phyloP scores from a whole-genome alignment of 2,113 vertebrate genomes.

The Tinamus guttatus region DNA sequence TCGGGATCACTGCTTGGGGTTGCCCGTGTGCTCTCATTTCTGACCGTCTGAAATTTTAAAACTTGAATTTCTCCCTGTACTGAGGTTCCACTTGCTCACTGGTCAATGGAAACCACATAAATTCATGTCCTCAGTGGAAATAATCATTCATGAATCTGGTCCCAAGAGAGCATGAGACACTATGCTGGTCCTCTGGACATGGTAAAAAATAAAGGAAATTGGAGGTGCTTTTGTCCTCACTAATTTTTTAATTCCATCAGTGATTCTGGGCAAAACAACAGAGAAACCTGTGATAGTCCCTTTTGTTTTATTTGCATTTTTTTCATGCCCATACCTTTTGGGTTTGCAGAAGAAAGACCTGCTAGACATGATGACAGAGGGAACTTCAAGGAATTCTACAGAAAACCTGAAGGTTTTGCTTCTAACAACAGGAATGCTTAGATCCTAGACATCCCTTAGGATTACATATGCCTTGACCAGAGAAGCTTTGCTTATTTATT shows the following conservation, averaged over 20 bases:
- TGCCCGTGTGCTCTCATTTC: neutral
- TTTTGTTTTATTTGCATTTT: neutral
- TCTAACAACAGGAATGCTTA: neutral
- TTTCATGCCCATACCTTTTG: neutral
- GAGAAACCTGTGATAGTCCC: fast-evolving
- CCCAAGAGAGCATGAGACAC: neutral
- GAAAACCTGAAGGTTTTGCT: neutral
- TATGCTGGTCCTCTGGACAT: neutral
- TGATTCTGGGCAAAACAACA: neutral
- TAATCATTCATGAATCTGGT: neutral
- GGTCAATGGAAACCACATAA: neutral
- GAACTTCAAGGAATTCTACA: neutral
- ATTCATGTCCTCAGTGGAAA: neutral
- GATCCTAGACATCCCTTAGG: neutral
- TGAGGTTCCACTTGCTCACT: neutral
- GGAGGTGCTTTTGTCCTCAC: neutral
- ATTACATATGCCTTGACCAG: neutral
- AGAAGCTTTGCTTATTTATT: fast-evolving
- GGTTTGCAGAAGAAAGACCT: neutral
- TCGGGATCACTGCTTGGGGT: neutral
- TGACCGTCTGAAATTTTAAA: neutral
- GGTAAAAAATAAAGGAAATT: neutral
- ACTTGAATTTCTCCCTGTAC: neutral
- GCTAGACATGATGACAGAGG: neutral
- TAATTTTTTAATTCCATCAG: neutral